phyloP scores from a whole-genome alignment of 2,797 vertebrate species.

The Hephaestus fuliginosus region DNA sequence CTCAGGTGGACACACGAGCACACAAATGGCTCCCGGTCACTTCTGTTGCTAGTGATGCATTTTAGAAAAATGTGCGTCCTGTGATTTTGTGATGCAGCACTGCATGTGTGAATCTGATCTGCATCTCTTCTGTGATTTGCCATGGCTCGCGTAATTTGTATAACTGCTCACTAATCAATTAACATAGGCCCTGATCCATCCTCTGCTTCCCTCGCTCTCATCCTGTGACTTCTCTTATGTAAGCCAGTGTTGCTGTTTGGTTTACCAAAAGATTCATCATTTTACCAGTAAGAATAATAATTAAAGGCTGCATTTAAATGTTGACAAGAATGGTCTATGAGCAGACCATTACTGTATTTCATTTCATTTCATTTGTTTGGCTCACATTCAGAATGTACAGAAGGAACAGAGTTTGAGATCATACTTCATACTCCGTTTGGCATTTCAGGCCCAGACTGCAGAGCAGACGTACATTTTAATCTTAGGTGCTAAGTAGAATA shows the following conservation, averaged over 20 bases:
- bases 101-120: constrained; percentile 64
- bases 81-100: constrained; percentile 2
- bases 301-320: not conserved
- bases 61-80: constrained; percentile 20
- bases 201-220: constrained; percentile 40
- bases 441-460: not conserved
- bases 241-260: constrained; percentile 4
- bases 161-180: constrained; percentile 85
- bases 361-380: not conserved
- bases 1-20: constrained; percentile 4
- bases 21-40: constrained; percentile 13
- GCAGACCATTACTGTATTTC: not conserved
- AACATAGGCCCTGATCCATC: constrained; percentile 67
- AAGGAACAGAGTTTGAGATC: not conserved
- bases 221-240: constrained; percentile 41
- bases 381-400: not conserved
- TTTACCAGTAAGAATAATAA: not conserved
- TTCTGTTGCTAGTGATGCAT: constrained; percentile 27
- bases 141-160: constrained; percentile 52
- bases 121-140: constrained; percentile 52
- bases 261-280: not conserved
- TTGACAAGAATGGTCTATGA: not conserved
- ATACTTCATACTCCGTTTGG: not conserved
- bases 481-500: not conserved
- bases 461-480: not conserved